Evolutionary conservation across 2,113 vertebrate species (phyloP), one percentile per base, ranked within the genome.

Genomic region (Xerus inauris): DNA sequence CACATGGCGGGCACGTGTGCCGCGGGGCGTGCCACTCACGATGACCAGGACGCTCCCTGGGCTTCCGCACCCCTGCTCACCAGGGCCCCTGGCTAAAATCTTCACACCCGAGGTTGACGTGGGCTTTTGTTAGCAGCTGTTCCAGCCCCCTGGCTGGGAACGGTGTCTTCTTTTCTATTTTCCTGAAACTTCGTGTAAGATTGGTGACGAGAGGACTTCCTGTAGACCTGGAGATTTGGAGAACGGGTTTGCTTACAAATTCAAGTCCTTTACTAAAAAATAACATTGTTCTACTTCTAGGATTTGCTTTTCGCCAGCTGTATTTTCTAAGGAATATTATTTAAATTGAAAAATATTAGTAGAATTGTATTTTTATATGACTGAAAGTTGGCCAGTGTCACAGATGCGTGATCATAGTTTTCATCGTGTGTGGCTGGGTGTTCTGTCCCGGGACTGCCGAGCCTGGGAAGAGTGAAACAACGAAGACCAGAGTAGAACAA

Each of bases 161-260:
- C 19, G 35, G n/a, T 32, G 6, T 11, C 28, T n/a, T 71, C 35
- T 71, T 32, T 89, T 19, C 32, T 69, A 13, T 87, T 87, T 82
- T 82, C 69, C 75, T 82, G 28, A 62, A 71, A 76, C 42, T 62
- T 47, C 89, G 80, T 57, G 9, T 40, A 87, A 59, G 57, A 83
- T 84, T 80, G 38, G 51, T 54, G 69, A 71, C 20, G 82, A 92
- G 65, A 81, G 89, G n/a, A n/a, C n/a, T n/a, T n/a, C n/a, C n/a
- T n/a, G n/a, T 82, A n/a, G 79, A 38, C 11, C 89, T 82, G 20
- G 54, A 65, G 49, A 86, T 86, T 92, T 35, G 59, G 5, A 32
- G 69, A 87, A 91, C 59, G 82, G 71, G 38, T 79, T 79, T 94
- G 88, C 87, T 91, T 95, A 65, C 76, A 95, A 95, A 94, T 83